These are phyloP conservation scores for Plebejus argus DNA, from an alignment of 2,888 invertebrate genomes.

Conservation along the genomic window DNA sequence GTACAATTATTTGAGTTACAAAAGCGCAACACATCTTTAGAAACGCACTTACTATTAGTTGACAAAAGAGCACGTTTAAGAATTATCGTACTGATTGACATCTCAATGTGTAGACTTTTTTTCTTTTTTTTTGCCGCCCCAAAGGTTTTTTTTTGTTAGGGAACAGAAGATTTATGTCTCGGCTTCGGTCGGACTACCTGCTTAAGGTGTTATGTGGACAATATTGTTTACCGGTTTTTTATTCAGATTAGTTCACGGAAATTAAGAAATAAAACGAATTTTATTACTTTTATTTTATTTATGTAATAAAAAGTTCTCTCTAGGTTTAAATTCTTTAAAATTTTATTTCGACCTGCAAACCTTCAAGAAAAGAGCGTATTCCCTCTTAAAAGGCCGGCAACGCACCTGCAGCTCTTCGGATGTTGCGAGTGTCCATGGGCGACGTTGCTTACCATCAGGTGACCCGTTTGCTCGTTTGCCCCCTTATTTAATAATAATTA, in stretches of 20 bases:
- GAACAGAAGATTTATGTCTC: constrained; percentile 22
- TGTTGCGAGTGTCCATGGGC: too few relatives aligned
- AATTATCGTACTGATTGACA: constrained; percentile 61
- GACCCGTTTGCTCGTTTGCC: too few relatives aligned
- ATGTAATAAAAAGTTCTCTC: background rate
- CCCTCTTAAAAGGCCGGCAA: too few relatives aligned
- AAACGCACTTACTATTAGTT: constrained; percentile 47
- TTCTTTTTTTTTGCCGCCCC: constrained; percentile 39
- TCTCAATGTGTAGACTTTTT: constrained; percentile 57
- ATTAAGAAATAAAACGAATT: constrained; percentile 18
- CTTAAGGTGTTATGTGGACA: constrained; percentile 28
- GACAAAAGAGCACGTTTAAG: constrained; percentile 56
- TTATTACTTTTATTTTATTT: background rate
- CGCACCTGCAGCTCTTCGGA: too few relatives aligned
- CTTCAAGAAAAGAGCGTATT: too few relatives aligned
- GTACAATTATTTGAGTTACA: constrained; percentile 38
- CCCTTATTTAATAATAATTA: too few relatives aligned
- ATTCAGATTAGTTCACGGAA: constrained; percentile 19
- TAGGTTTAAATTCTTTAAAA: background rate
- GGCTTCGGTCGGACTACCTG: constrained; percentile 12
- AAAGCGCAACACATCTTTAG: constrained; percentile 48
- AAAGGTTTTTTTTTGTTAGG: constrained; percentile 46
- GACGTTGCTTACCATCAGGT: too few relatives aligned
- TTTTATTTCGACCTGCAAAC: too few relatives aligned
- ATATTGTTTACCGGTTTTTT: constrained; percentile 28